Percentiles rank a stretch among this genome's conserved stretches.
Conservation (phyloP, 2,113 vertebrate genomes). For the Hydrolagus affinis region DNA sequence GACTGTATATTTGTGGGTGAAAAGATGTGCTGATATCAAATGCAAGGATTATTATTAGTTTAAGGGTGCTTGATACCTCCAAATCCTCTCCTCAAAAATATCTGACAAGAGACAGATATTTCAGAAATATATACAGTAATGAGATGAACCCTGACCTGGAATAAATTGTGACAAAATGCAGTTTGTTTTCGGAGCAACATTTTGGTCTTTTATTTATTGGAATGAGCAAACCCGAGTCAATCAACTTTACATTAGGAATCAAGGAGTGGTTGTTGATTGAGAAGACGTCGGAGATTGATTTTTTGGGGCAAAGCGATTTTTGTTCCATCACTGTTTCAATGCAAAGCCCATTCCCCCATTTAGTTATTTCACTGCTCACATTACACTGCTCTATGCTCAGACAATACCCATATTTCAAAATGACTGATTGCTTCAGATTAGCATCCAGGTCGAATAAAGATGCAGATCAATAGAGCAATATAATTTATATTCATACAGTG, state of each 20-base stretch:
- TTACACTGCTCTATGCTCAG: background rate
- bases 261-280: no score
- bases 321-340: background rate
- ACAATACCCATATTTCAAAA: background rate
- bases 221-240: background rate
- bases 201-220: no score
- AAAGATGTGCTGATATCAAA: no score
- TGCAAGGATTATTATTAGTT: no score
- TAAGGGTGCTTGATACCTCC: no score
- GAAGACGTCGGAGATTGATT: background rate
- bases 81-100: no score
- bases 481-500: background rate
- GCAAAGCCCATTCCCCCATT: no score
- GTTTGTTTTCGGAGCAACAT: background rate
- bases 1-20: no score
- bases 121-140: no score
- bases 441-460: background rate
- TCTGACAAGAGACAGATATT: no score
- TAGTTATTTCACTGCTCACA: background rate
- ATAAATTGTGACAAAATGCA: background rate
- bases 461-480: no score
- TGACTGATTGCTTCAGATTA: background rate
- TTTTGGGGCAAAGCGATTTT: background rate
- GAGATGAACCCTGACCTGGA: no score
- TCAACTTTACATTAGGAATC: background rate